Evolutionary conservation across 2,797 vertebrate species (phyloP).

Genomic region (Ataeniobius toweri): DNA sequence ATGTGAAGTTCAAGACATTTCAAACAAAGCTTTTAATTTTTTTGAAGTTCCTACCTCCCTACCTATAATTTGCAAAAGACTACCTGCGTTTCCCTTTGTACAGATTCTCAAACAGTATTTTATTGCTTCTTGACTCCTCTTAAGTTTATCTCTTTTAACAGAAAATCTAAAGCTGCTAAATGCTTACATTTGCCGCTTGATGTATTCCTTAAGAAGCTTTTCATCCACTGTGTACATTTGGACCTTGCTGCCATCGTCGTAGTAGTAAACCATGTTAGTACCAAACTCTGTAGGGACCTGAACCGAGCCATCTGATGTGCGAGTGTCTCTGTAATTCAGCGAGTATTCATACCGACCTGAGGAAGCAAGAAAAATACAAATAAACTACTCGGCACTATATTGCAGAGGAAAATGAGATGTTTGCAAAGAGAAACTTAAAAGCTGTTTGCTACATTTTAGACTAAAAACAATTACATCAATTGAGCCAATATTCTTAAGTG

Average conservation of each 20-base stretch:
- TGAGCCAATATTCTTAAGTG: background rate
- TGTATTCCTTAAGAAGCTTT: conserved; percentile 92
- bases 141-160: background rate
- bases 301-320: conserved; percentile 74
- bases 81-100: too few relatives aligned
- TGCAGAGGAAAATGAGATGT: background rate
- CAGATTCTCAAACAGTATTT: too few relatives aligned
- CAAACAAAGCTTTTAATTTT: too few relatives aligned
- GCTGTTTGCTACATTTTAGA: background rate
- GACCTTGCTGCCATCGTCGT: conserved; percentile 87
- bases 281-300: conserved; percentile 79
- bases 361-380: background rate
- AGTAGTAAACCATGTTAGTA: conserved; percentile 92
- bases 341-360: conserved; percentile 88
- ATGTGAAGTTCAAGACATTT: too few relatives aligned
- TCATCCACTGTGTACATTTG: conserved; percentile 95
- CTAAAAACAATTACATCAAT: background rate
- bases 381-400: background rate
- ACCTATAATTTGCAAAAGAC: too few relatives aligned
- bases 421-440: background rate
- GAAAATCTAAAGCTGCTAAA: background rate
- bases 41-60: too few relatives aligned
- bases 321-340: conserved; percentile 80
- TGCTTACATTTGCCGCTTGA: conserved; percentile 96
- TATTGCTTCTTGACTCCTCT: background rate